Evolutionary conservation across 2,113 vertebrate species (phyloP), one percentile per base, ranked within the genome.

Genomic region (Megalops atlanticus): DNA sequence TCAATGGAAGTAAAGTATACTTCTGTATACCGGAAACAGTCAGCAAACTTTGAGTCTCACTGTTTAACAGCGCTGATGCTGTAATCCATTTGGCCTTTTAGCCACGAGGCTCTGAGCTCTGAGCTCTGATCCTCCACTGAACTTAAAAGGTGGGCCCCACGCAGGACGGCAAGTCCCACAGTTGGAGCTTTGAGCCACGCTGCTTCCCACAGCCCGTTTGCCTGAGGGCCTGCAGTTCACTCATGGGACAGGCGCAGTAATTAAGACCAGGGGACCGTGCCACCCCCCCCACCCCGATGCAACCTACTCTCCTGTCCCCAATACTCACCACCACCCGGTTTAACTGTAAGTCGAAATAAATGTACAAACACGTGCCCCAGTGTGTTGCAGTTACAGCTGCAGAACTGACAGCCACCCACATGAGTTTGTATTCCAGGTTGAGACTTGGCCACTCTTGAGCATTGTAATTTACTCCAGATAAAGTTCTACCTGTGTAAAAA

Each of bases 191-290:
- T n/a, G n/a, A n/a, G n/a, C n/a, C n/a, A n/a, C n/a, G n/a, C n/a
- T n/a, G n/a, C n/a, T 74, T 27, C 72, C 72, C 72, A 41, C 72
- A 39, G 39, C 41, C 72, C 72, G 40, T 8, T 14, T 24, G 72
- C 38, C 38, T 21, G 14, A 12, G 38, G 72, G 18, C 72, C 72
- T 27, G 10, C 36, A 24, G 18, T 6, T 43, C 36, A 38, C 18
- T 3, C 3, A 24, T 21, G 72, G 16, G 40, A n/a, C 18, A 31
- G 24, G n/a, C n/a, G 38, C 72, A 16, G 38, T 74, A 74, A 74
- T 74, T 74, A 74, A 43, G 72, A 36, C 72, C 72, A 74, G 72
- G 72, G 72, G 72, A 43, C 12, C 40, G 11, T 35, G 18, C 39
- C n/a, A 18, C 1, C 15, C 72, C 72, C 54, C 47, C 54, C n/a